Conservation (phyloP, 2,797 vertebrate genomes). For the Chaetodon trifasciatus region DNA sequence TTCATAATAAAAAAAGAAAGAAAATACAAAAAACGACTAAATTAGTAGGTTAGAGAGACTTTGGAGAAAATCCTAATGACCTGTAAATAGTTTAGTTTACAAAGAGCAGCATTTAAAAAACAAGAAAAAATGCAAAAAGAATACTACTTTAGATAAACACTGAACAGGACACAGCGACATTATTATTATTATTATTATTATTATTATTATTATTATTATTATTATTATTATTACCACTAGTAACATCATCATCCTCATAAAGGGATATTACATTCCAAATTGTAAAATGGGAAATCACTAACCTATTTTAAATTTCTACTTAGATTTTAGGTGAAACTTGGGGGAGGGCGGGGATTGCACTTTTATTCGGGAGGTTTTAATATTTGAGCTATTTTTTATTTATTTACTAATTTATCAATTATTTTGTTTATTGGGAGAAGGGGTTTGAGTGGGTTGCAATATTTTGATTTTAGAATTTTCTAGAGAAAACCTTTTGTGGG, state of each 20-base stretch:
- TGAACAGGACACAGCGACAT: conserved; percentile 81
- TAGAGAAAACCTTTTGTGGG: conserved; percentile 83
- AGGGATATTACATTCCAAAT: conserved; percentile 86
- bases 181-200: conserved; percentile 78
- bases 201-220: conserved; percentile 72
- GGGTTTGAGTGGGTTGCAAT: conserved; percentile 81
- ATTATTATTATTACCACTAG: conserved; percentile 72
- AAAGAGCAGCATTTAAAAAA: conserved; percentile 87
- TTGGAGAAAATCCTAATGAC: conserved; percentile 86
- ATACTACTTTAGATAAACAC: conserved; percentile 87
- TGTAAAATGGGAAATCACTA: conserved; percentile 86
- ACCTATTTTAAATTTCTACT: conserved; percentile 89
- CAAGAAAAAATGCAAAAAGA: conserved; percentile 83
- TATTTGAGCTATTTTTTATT: conserved; percentile 88
- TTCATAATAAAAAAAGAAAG: conserved; percentile 78
- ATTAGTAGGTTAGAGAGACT: conserved; percentile 90
- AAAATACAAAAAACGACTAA: conserved; percentile 77
- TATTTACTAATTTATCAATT: conserved; percentile 87
- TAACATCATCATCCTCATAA: conserved; percentile 80
- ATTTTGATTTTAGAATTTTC: conserved; percentile 88
- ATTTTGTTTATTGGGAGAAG: conserved; percentile 83
- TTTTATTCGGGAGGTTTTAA: conserved; percentile 86
- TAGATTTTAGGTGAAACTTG: conserved; percentile 85
- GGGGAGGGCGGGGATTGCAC: conserved; percentile 76
- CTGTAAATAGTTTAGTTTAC: conserved; percentile 92